Conservation (phyloP, 2,113 vertebrate species). For the Astur gentilis region DNA sequence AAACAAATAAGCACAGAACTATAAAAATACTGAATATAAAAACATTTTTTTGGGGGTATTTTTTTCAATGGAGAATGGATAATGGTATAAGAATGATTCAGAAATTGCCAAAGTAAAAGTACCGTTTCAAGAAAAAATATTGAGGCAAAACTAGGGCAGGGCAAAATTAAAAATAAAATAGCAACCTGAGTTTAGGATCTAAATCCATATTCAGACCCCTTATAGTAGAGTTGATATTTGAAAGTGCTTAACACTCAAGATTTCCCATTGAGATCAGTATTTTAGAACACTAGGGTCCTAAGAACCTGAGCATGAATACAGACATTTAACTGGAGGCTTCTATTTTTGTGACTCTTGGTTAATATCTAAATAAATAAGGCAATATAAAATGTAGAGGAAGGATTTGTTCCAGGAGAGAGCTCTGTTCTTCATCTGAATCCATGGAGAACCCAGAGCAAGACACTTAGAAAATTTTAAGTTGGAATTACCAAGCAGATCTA, state of each 20-base stretch:
- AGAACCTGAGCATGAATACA: neutral
- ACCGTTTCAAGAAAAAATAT: neutral
- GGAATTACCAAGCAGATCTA: neutral
- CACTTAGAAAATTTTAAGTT: neutral
- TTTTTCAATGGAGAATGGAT: neutral
- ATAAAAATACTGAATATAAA: conserved; percentile 19
- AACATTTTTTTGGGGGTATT: neutral
- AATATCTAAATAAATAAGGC: neutral
- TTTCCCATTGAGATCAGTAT: neutral
- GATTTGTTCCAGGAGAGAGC: neutral
- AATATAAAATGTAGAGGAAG: neutral
- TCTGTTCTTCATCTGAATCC: neutral
- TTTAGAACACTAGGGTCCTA: neutral
- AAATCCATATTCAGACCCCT: neutral
- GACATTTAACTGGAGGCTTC: neutral
- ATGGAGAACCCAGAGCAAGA: neutral
- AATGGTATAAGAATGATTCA: neutral
- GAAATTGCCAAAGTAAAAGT: neutral
- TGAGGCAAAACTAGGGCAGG: neutral
- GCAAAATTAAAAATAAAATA: neutral
- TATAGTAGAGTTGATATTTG: neutral
- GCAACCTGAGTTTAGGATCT: neutral
- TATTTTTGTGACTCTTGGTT: neutral
- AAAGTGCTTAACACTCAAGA: neutral
- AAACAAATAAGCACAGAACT: neutral